phyloP scores from a whole-genome alignment of 2,888 invertebrate species.

The Orthosia incerta region DNA sequence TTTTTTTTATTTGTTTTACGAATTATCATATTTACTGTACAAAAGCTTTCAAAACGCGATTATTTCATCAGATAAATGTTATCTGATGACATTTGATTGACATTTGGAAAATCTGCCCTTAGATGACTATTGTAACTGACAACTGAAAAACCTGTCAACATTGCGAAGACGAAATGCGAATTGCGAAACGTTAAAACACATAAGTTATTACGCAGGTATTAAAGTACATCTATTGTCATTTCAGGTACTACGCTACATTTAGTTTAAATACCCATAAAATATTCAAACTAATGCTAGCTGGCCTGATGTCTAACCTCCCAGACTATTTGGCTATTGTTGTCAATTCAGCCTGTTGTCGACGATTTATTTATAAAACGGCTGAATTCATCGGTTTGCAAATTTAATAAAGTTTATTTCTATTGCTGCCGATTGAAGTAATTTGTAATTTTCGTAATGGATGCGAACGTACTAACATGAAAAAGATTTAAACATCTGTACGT shows the following conservation, averaged over 20 bases:
- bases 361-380: slow-evolving; percentile 51
- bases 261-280: slow-evolving; percentile 31
- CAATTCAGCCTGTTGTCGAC: slow-evolving; percentile 26
- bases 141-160: neutral
- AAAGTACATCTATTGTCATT: neutral
- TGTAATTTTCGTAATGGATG: slow-evolving; percentile 44
- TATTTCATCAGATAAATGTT: neutral
- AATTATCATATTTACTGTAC: neutral
- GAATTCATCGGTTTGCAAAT: slow-evolving; percentile 28
- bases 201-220: neutral
- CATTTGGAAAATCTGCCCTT: neutral
- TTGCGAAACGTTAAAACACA: neutral
- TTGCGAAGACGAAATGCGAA: neutral
- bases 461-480: slow-evolving; percentile 21
- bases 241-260: slow-evolving; percentile 5
- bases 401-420: slow-evolving; percentile 29
- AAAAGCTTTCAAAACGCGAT: neutral
- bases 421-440: slow-evolving; percentile 44
- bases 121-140: neutral
- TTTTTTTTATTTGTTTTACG: neutral
- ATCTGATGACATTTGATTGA: too few relatives aligned
- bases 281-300: slow-evolving; percentile 12
- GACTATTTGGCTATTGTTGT: slow-evolving; percentile 40
- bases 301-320: slow-evolving; percentile 27
- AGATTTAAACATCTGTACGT: neutral